A percentile compares a stretch with the other conserved stretches of the same genome.
phyloP scores from a whole-genome alignment of 2,113 vertebrate genomes.

The Psilopogon haemacephalus region DNA sequence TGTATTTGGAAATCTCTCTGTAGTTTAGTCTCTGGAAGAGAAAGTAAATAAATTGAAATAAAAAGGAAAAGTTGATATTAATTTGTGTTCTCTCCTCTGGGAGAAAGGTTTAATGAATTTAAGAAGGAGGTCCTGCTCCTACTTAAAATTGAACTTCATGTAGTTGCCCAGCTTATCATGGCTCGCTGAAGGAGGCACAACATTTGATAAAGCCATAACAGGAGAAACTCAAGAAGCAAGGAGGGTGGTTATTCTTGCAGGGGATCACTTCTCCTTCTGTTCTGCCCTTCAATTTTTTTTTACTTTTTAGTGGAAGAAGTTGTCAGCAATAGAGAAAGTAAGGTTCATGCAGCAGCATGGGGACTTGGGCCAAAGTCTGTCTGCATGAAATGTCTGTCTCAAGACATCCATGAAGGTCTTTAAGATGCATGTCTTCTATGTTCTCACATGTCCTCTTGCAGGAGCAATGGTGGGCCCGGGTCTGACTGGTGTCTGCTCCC shows the following conservation, averaged over 20 bases:
- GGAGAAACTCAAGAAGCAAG: not conserved
- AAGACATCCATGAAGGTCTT: not conserved
- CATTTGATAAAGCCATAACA: not conserved
- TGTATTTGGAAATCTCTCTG: not conserved
- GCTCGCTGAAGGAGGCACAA: not conserved
- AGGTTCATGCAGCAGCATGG: not conserved
- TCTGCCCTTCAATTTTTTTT: not conserved
- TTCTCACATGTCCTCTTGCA: not conserved
- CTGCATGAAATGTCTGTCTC: not conserved
- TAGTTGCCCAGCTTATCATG: not conserved
- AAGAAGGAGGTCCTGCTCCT: constrained; percentile 43
- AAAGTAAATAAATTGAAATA: constrained; percentile 2
- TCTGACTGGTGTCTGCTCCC: not conserved
- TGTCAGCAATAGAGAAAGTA: not conserved
- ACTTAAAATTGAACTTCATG: not conserved
- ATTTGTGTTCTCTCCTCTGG: not conserved
- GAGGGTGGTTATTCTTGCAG: not conserved
- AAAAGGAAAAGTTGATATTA: constrained; percentile 1
- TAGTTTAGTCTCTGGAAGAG: not conserved
- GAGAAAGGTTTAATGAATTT: constrained; percentile 17
- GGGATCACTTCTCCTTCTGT: not conserved
- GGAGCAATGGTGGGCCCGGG: not conserved
- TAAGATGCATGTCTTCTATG: not conserved
- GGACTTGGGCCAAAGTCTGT: not conserved
- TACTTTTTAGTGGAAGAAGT: not conserved